Evolutionary conservation across 2,888 invertebrate genomes (phyloP).

Genomic region (Tachystola acroxantha): DNA sequence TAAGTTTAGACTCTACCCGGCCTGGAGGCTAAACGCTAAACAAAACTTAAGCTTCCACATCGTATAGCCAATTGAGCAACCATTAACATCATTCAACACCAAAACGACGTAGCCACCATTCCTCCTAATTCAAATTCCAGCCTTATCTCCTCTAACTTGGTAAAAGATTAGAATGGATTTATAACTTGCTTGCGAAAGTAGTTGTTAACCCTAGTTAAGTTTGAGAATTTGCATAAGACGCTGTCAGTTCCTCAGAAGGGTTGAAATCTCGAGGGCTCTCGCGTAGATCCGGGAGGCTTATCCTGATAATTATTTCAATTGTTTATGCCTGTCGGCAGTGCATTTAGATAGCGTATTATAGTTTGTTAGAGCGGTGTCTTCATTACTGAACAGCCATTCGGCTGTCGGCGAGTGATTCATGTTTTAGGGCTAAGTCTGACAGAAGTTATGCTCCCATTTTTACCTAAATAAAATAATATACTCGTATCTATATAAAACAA

Average conservation of each 20-base stretch:
- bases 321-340: conserved; percentile 76
- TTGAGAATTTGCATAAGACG: conserved; percentile 75
- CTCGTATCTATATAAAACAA: too few species aligned
- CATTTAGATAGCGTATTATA: conserved; percentile 77
- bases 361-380: conserved; percentile 68
- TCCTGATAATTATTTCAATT: conserved; percentile 79
- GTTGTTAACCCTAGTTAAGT: conserved; percentile 37
- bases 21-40: conserved; percentile 16
- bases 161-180: conserved; percentile 13
- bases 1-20: too few species aligned
- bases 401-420: conserved; percentile 62
- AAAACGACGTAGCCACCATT: conserved; percentile 21
- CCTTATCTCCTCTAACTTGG: conserved; percentile 5
- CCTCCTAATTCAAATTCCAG: conserved; percentile 15
- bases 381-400: conserved; percentile 46
- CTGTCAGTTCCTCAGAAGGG: conserved; percentile 71
- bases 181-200: conserved; percentile 19
- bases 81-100: conserved; percentile 33
- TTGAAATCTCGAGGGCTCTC: conserved; percentile 72
- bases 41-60: conserved; percentile 57
- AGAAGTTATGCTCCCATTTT: too few species aligned
- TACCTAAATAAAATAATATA: too few species aligned
- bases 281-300: conserved; percentile 68
- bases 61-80: conserved; percentile 66
- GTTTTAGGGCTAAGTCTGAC: conserved; percentile 24